A percentile compares a stretch with the other conserved stretches of the same genome.
These are phyloP conservation scores for Malurus elegans DNA, from an alignment of 2,113 vertebrate species.

Conservation along the genomic window DNA sequence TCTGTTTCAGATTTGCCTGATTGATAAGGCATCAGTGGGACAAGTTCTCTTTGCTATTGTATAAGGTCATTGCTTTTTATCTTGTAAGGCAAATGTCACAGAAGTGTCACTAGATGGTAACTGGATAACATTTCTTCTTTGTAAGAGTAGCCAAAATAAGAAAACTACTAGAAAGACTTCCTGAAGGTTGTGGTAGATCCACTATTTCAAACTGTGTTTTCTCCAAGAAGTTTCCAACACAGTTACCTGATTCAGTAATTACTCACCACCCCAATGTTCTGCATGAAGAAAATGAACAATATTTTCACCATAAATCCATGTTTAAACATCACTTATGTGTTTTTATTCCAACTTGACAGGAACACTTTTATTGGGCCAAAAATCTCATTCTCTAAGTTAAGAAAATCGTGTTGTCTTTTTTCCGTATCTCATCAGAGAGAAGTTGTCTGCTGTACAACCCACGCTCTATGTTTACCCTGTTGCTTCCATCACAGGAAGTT, in stretches of 20 bases:
- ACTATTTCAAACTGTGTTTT: neutral
- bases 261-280: neutral
- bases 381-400: neutral
- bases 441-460: neutral
- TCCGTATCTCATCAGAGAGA: neutral
- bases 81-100: neutral
- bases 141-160: neutral
- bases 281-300: neutral
- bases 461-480: fast-evolving
- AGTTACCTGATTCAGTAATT: neutral
- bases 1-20: too few relatives aligned
- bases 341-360: neutral
- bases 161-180: neutral
- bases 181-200: neutral
- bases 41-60: neutral
- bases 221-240: neutral
- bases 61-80: neutral
- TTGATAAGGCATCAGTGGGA: neutral
- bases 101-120: neutral
- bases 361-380: neutral
- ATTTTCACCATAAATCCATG: neutral
- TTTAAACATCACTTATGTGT: fast-evolving
- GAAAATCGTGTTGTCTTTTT: neutral
- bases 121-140: neutral
- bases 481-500: neutral